Conservation (phyloP, 2,797 vertebrate species). For the Pteronotus mesoamericanus region DNA sequence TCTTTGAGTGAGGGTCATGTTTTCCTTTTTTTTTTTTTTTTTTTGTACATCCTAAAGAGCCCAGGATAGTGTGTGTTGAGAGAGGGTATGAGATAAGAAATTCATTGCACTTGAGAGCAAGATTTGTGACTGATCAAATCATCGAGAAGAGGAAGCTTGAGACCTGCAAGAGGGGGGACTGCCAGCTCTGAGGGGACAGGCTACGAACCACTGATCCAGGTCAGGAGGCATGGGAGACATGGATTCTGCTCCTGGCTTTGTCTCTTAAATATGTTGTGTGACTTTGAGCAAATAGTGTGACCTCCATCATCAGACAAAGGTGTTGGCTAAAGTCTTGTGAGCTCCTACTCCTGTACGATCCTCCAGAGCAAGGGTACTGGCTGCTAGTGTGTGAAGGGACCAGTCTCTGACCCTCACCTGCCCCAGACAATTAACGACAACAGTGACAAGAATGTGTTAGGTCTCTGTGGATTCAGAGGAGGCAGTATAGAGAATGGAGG, state of each 20-base stretch:
- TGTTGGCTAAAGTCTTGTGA: neutral
- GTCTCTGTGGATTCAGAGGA: neutral
- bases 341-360: neutral
- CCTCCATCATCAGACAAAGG: neutral
- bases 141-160: neutral
- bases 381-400: neutral
- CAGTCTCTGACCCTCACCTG: neutral
- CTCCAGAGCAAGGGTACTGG: neutral
- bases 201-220: neutral
- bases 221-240: neutral
- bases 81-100: neutral
- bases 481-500: neutral
- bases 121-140: neutral
- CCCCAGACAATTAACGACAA: neutral
- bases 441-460: neutral
- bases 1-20: neutral
- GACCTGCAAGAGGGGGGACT: neutral
- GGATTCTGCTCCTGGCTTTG: neutral
- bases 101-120: neutral
- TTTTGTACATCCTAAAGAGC: neutral
- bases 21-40: neutral
- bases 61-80: rapidly evolving
- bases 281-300: neutral
- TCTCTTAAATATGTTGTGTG: neutral
- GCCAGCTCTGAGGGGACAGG: neutral